phyloP scores from a whole-genome alignment of 2,113 vertebrate genomes.

The Mohoua ochrocephala region DNA sequence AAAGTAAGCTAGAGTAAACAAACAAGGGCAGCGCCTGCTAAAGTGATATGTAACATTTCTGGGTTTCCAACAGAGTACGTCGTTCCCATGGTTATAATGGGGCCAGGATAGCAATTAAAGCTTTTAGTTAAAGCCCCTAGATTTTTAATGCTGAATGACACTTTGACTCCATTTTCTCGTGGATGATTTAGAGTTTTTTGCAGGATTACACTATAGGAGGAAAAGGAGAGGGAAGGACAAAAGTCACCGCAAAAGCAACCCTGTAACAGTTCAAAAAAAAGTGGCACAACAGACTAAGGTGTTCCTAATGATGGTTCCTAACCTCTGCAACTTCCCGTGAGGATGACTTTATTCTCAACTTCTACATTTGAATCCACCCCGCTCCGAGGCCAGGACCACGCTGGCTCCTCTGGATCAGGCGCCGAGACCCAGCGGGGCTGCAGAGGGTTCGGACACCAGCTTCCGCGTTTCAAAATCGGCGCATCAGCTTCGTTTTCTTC shows the following conservation, averaged over 20 bases:
- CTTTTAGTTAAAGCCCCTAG: neutral
- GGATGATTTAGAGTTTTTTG: neutral
- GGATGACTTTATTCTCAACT: neutral
- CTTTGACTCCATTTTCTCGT: neutral
- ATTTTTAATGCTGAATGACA: constrained; percentile 15
- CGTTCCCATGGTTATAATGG: neutral
- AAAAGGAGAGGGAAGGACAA: neutral
- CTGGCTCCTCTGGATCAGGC: neutral
- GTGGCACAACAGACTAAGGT: neutral
- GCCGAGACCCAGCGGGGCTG: neutral
- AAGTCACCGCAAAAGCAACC: neutral
- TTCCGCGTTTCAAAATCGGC: neutral
- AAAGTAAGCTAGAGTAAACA: neutral
- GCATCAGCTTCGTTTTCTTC: neutral
- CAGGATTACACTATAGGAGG: neutral
- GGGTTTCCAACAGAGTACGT: neutral
- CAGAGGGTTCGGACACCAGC: neutral
- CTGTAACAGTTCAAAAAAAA: neutral
- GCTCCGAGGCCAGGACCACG: neutral
- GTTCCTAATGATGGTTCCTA: neutral
- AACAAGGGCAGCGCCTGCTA: neutral
- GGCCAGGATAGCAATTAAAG: neutral
- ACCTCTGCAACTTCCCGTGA: neutral
- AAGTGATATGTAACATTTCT: neutral
- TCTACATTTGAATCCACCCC: neutral